Conservation (phyloP, 2,888 invertebrate species). For the Notocelia uddmanniana region DNA sequence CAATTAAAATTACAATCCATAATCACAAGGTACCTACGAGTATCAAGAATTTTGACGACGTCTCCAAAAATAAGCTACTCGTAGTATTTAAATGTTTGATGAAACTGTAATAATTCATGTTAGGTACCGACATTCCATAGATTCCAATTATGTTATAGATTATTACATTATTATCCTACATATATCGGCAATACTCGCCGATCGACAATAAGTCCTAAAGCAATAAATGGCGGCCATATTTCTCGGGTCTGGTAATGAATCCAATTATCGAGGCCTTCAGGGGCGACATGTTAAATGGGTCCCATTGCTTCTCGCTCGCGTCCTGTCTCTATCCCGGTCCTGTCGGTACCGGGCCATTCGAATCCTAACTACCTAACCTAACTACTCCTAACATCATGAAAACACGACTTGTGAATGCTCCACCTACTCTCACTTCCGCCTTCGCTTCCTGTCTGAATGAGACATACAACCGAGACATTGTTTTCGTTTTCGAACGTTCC, state of each 20-base stretch:
- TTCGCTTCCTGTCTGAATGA: background rate
- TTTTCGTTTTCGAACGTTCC: background rate
- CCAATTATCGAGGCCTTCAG: slow-evolving; percentile 76
- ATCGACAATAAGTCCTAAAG: slow-evolving; percentile 56
- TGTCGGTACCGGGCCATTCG: slow-evolving; percentile 29
- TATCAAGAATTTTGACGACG: background rate
- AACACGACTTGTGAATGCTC: background rate
- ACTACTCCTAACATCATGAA: background rate
- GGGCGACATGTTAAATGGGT: slow-evolving; percentile 77
- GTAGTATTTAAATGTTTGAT: too few species aligned
- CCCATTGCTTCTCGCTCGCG: slow-evolving; percentile 60
- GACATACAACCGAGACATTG: background rate
- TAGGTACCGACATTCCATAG: slow-evolving; percentile 1
- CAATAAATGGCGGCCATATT: slow-evolving; percentile 76
- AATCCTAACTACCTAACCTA: too few species aligned
- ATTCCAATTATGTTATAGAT: slow-evolving; percentile 10
- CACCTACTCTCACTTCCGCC: background rate
- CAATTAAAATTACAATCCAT: background rate
- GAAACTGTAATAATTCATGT: background rate
- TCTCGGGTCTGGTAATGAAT: slow-evolving; percentile 74
- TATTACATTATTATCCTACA: slow-evolving; percentile 32
- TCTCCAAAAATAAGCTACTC: too few species aligned
- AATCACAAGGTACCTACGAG: background rate
- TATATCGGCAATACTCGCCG: slow-evolving; percentile 48
- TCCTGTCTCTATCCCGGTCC: slow-evolving; percentile 51